Percentiles rank a stretch among this genome's conserved stretches.
Evolutionary conservation across 2,797 vertebrate genomes (phyloP).

Genomic region (Notoglanidium macrostoma): DNA sequence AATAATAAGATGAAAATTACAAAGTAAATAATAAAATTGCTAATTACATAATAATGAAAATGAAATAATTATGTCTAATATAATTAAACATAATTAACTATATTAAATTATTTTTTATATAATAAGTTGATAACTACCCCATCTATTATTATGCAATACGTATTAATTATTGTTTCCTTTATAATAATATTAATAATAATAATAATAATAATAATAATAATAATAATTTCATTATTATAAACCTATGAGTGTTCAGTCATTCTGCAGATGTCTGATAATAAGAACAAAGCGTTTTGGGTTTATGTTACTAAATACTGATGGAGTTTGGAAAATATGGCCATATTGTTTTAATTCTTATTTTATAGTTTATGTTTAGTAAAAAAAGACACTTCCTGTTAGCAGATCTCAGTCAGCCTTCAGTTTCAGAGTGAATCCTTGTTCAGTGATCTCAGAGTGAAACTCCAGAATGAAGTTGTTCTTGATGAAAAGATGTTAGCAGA

Average conservation of each 20-base stretch:
- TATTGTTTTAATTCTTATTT: neutral
- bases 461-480: constrained; percentile 11
- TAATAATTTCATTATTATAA: neutral
- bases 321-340: neutral
- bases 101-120: no score
- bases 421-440: neutral
- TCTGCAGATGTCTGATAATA: neutral
- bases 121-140: no score
- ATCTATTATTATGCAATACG: no score
- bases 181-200: neutral
- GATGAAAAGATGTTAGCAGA: constrained; percentile 52
- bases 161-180: no score
- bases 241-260: neutral
- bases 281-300: neutral
- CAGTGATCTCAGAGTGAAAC: neutral
- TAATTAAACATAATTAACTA: no score
- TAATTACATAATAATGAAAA: no score
- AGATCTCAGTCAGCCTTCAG: neutral
- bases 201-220: neutral
- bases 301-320: neutral
- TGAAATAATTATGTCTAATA: no score
- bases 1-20: no score
- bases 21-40: no score
- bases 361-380: neutral
- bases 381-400: rapidly evolving